Evolutionary conservation across 2,888 invertebrate genomes (phyloP), one percentile per base, ranked within the genome.

Genomic region (Meliscaeva auricollis): DNA sequence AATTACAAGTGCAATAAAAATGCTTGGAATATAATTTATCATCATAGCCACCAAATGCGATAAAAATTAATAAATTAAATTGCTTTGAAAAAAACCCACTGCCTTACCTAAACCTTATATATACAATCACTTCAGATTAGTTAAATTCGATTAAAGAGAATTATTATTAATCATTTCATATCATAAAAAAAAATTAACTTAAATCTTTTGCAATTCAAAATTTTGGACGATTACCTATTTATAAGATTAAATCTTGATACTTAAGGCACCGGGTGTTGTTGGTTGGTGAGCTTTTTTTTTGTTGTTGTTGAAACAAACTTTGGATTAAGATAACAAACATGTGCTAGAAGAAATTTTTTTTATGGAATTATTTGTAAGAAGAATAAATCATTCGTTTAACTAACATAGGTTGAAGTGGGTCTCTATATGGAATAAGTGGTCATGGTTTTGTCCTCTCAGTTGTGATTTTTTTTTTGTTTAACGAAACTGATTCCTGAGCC

Each of bases 291-390:
- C 26, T 35, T 35, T 35, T 56, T 26, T 26, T 26, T 26, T 26
- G 2, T 26, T 2, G 26, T 26, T 26, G 26, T 38, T 2, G 38
- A 60, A 41, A 60, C 0, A 44, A 1, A 30, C 26, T 62, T 62
- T 20, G 62, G 26, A 62, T 44, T 62, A 44, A 44, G 62, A 62
- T 62, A 62, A 62, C 15, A 44, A 62, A 62, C 41, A 62, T 62
- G 44, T 62, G 62, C 60, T 58, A 17, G 15, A 9, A 9, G 35
- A 38, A 8, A n/a, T n/a, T n/a, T n/a, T 26, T 26, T 3, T 4
- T 26, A 38, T 38, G 35, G 35, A 9, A 7, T 32, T 32, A n/a
- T 26, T 52, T 32, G 9, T 30, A 15, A 2, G 9, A 58, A 20
- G 13, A 35, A 58, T 38, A 17, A 58, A 35, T 38, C 35, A 58